phyloP scores from a whole-genome alignment of 2,888 invertebrate genomes.

The Drosophila nr. perissopoda region DNA sequence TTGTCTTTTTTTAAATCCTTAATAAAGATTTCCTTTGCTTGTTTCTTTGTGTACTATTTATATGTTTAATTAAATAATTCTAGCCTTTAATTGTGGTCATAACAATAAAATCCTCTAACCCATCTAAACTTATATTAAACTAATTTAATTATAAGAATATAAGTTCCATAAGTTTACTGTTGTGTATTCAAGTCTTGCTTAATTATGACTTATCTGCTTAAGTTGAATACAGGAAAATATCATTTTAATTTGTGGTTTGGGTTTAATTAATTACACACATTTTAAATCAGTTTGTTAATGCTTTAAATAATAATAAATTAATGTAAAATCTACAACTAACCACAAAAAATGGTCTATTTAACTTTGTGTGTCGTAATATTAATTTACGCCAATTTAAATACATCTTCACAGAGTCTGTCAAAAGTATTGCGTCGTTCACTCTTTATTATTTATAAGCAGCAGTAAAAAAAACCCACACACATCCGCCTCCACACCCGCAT shows the following conservation, averaged over 20 bases:
- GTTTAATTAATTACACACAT: neutral
- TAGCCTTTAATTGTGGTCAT: neutral
- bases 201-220: neutral
- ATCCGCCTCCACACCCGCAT: constrained; percentile 18
- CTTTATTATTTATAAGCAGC: constrained; percentile 6
- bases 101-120: neutral
- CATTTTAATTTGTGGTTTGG: neutral
- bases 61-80: neutral
- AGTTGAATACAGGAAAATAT: neutral
- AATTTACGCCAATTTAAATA: neutral
- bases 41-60: neutral
- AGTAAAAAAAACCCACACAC: neutral
- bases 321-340: neutral
- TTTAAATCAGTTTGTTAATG: neutral
- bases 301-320: neutral
- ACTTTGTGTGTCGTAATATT: neutral
- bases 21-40: neutral
- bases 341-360: neutral
- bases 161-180: neutral
- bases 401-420: neutral
- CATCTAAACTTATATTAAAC: neutral
- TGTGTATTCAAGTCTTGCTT: neutral
- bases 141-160: neutral
- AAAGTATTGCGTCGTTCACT: neutral
- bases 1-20: too few species aligned